A percentile compares a stretch with the other conserved stretches of the same genome.
phyloP scores from a whole-genome alignment of 2,113 vertebrate species.

The Bambusicola thoracicus region DNA sequence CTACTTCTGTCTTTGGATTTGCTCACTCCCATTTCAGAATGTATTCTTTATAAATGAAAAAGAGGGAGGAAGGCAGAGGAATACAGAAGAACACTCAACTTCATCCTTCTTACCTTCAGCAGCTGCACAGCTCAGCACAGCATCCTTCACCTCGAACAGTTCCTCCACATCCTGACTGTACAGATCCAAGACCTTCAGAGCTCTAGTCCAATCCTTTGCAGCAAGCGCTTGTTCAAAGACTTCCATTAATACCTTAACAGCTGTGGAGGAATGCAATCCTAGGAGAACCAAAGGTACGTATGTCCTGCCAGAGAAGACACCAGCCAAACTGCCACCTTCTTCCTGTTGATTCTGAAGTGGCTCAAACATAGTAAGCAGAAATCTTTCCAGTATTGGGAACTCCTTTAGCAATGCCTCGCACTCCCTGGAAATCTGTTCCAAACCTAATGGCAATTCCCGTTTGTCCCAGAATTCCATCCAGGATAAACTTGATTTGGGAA shows the following conservation, averaged over 20 bases:
- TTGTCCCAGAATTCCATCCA: slow-evolving; percentile 88
- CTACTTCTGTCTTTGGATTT: neutral
- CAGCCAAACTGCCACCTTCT: slow-evolving; percentile 69
- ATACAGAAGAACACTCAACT: neutral
- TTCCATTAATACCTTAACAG: slow-evolving; percentile 77
- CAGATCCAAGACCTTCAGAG: slow-evolving; percentile 84
- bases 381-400: slow-evolving; percentile 84
- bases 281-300: slow-evolving; percentile 83
- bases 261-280: slow-evolving; percentile 81
- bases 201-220: slow-evolving; percentile 81
- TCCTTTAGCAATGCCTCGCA: slow-evolving; percentile 85
- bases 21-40: neutral
- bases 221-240: slow-evolving; percentile 87
- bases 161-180: slow-evolving; percentile 81
- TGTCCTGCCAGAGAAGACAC: slow-evolving; percentile 81
- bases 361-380: slow-evolving; percentile 83
- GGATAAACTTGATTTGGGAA: slow-evolving; percentile 81
- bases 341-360: slow-evolving; percentile 75
- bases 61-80: neutral
- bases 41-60: neutral
- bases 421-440: slow-evolving; percentile 88
- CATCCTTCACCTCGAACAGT: slow-evolving; percentile 82
- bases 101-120: slow-evolving; percentile 81
- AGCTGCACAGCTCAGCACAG: slow-evolving; percentile 86
- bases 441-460: slow-evolving; percentile 84